Conservation (phyloP, 2,113 vertebrate species). For the Zosterops borbonicus region DNA sequence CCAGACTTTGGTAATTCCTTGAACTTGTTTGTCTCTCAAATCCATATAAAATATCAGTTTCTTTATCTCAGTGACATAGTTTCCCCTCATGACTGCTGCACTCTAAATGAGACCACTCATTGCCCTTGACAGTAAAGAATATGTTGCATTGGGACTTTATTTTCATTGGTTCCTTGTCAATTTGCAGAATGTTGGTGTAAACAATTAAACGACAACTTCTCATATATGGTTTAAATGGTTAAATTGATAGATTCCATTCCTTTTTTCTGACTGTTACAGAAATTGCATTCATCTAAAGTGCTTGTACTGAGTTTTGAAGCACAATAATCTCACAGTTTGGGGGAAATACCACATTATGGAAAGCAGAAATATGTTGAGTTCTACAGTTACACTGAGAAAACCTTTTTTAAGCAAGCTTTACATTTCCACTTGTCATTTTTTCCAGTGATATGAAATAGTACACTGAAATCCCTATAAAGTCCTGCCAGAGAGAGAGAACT, state of each 20-base stretch:
- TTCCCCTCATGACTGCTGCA: not conserved
- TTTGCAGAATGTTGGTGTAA: not conserved
- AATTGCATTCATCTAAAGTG: not conserved
- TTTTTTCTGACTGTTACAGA: not conserved
- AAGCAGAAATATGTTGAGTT: not conserved
- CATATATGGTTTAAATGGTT: not conserved
- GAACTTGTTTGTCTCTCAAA: not conserved
- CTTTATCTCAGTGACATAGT: not conserved
- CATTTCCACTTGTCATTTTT: constrained; percentile 26
- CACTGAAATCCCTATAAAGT: not conserved
- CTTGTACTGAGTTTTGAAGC: not conserved
- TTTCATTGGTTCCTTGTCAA: not conserved
- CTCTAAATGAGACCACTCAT: not conserved
- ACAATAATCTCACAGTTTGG: not conserved
- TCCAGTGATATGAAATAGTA: not conserved
- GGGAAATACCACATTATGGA: not conserved
- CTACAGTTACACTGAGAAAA: not conserved
- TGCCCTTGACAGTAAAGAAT: not conserved
- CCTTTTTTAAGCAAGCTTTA: not conserved
- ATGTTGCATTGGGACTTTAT: not conserved
- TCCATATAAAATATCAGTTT: not conserved
- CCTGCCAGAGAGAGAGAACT: not conserved
- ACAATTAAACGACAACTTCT: not conserved
- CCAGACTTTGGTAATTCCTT: not conserved
- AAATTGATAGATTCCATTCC: not conserved